Conservation (phyloP, 2,888 invertebrate genomes). For the Stegophylla sp. region DNA sequence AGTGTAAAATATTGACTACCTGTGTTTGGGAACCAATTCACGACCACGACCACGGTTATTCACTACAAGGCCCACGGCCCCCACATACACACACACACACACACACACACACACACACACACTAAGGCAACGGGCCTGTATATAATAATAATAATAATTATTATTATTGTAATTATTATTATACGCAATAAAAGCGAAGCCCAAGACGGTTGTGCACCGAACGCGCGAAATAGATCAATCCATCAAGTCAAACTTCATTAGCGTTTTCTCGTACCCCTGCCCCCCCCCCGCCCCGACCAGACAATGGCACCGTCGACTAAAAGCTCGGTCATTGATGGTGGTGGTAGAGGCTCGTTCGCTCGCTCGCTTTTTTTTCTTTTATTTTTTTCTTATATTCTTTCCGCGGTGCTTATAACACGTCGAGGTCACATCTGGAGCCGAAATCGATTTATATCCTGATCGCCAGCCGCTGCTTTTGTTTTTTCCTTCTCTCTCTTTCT, state of each 20-base stretch:
- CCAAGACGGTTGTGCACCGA: conserved; percentile 1
- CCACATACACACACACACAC: neutral
- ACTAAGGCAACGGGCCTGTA: no score
- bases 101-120: no score
- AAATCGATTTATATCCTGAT: conserved; percentile 54
- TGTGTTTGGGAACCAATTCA: no score
- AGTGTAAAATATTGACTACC: no score
- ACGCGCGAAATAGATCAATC: conserved; percentile 49
- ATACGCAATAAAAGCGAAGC: conserved; percentile 11
- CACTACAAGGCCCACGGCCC: no score
- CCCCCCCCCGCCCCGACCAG: conserved; percentile 19
- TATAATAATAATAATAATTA: neutral
- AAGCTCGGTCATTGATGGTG: conserved; percentile 42
- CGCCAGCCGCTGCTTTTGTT: conserved; percentile 9
- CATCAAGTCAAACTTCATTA: conserved; percentile 57
- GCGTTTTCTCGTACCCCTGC: conserved; percentile 56
- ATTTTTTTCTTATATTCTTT: no score
- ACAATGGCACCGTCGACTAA: conserved; percentile 56
- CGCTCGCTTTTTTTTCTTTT: no score
- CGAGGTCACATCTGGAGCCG: conserved; percentile 52
- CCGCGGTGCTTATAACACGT: conserved; percentile 36
- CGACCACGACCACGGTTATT: no score
- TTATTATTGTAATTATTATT: neutral
- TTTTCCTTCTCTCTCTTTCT: conserved; percentile 57
- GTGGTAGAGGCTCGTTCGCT: no score